Evolutionary conservation across 2,113 vertebrate genomes (phyloP).

Genomic region (Erinaceus europaeus): DNA sequence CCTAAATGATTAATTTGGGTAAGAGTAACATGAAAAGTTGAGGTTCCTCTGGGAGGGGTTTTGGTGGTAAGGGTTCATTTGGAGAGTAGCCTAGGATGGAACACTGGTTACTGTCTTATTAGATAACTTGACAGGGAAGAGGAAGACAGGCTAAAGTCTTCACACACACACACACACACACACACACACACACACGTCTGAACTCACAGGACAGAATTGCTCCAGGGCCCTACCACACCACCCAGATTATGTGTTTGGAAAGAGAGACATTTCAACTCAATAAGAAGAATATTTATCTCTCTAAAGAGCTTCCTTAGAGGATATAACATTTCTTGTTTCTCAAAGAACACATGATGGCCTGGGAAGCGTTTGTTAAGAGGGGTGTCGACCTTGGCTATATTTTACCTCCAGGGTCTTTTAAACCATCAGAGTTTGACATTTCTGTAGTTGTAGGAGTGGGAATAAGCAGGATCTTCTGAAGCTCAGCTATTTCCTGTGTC

Average conservation of each 20-base stretch:
- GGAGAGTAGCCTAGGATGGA: neutral
- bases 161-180: too few relatives aligned
- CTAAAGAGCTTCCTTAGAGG: neutral
- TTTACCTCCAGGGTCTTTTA: neutral
- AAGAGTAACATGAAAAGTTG: constrained; percentile 7
- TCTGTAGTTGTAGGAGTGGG: neutral
- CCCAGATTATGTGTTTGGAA: neutral
- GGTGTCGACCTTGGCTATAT: neutral
- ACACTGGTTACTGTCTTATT: neutral
- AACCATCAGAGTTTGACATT: neutral
- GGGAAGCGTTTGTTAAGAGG: neutral
- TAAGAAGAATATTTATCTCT: constrained; percentile 34
- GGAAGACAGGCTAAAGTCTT: neutral
- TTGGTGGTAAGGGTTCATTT: neutral
- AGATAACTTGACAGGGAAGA: constrained; percentile 33
- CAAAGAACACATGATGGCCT: neutral
- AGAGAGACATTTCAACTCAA: neutral
- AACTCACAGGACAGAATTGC: neutral
- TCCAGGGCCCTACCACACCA: neutral
- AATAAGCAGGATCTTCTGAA: neutral
- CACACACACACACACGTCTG: too few relatives aligned
- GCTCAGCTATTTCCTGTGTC: constrained; percentile 49
- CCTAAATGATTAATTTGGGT: neutral
- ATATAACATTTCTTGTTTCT: constrained; percentile 26
- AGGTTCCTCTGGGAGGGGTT: neutral